Conservation (phyloP, 2,888 invertebrate genomes). For the Aethes cnicana region DNA sequence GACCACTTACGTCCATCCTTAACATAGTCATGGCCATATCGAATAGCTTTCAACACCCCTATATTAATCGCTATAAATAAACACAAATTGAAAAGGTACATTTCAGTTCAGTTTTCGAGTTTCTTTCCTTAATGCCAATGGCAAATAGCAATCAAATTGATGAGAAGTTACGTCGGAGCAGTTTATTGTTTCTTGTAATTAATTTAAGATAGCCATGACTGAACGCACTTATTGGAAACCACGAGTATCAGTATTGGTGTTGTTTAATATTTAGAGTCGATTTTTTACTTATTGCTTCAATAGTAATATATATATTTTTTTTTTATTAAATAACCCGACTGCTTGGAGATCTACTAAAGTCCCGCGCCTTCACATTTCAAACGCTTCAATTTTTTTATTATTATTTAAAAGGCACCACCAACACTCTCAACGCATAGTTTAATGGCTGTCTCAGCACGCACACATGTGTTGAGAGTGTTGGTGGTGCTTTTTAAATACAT, state of each 20-base stretch:
- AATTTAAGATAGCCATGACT: constrained; percentile 55
- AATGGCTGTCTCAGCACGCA: too few species aligned
- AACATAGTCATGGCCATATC: constrained; percentile 58
- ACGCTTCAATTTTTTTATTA: too few species aligned
- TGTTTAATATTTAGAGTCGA: too few species aligned
- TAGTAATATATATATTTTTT: too few species aligned
- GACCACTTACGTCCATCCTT: constrained; percentile 75
- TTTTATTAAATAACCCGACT: too few species aligned
- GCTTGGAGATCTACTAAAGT: not conserved
- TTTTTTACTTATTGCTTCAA: too few species aligned
- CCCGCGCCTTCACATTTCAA: too few species aligned
- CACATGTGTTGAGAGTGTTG: too few species aligned
- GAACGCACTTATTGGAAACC: not conserved
- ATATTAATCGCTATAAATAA: constrained; percentile 16
- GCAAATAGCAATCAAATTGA: constrained; percentile 57
- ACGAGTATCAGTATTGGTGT: too few species aligned
- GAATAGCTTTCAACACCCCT: constrained; percentile 11
- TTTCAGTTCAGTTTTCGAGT: constrained; percentile 1
- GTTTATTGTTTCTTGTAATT: constrained; percentile 60
- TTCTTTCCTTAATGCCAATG: constrained; percentile 19
- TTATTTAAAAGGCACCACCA: too few species aligned
- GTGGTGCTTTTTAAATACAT: too few species aligned
- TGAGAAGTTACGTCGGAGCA: constrained; percentile 54
- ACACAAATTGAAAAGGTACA: constrained; percentile 22
- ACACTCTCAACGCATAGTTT: too few species aligned